Evolutionary conservation across 2,888 invertebrate genomes (phyloP), one percentile per base, ranked within the genome.

Genomic region (Aleiodes leptofemur): DNA sequence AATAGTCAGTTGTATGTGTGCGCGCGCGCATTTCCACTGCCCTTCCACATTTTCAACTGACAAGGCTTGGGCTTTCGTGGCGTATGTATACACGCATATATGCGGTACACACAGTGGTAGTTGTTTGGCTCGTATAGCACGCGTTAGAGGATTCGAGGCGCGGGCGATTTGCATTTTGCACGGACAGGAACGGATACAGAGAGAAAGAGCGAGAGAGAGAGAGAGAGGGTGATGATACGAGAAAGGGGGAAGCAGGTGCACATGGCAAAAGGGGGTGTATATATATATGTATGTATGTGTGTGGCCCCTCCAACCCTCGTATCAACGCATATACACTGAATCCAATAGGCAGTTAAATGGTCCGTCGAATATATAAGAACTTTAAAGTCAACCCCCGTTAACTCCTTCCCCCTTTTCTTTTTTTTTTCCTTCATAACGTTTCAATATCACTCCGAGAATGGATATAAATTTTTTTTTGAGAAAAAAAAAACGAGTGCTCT

Each of bases 1-100:
- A 85, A 86, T 86, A 84, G 86, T 66, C 66, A 66, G 66, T 68
- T 51, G 68, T n/a, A n/a, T 6, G 11, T 38, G 38, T 29, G 66
- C 23, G 50, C 51, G 48, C 50, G 29, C 51, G 68, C 51, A 8
- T 48, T 64, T 43, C 13, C 31, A 51, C 31, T 6, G 23, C 48
- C 50, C 50, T 66, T 66, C 61, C 34, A 64, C 51, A 50, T 64
- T 34, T 16, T 50, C 55, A 34, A 64, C 64, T 64, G 64, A 64
- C 64, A 64, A 38, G 9, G 64, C 48, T 48, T 64, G 64, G 61
- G 61, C 61, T 61, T 61, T 61, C 61, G 64, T 48, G 64, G 64
- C 16, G 64, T 34, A 53, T 55, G 69, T 55, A 69, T 69, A 69
- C 69, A 69, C 69, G 55, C 50, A 61, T 72, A 48, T 53, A 51